A percentile compares a stretch with the other conserved stretches of the same genome.
Evolutionary conservation across 2,888 invertebrate species (phyloP).

Genomic region (Lasioglossum zephyrum): DNA sequence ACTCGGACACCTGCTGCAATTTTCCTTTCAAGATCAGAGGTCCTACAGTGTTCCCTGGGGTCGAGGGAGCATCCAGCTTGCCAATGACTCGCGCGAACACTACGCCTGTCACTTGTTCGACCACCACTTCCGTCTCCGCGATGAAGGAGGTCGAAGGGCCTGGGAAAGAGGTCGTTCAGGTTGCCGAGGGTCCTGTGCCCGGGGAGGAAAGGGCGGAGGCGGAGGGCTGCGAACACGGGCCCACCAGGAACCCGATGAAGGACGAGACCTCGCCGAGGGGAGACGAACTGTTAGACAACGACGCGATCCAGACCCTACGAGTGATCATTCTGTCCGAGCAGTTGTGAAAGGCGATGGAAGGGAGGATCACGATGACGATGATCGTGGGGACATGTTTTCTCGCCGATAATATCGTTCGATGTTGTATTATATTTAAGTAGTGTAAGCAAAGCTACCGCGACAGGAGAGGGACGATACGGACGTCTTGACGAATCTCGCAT

Average conservation of each 20-base stretch:
- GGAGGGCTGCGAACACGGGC: constrained; percentile 80
- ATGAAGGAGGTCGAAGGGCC: constrained; percentile 7
- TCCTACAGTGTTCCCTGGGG: background rate
- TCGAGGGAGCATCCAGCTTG: constrained; percentile 20
- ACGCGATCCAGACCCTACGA: constrained; percentile 81
- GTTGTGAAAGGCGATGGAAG: constrained; percentile 75
- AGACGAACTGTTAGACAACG: constrained; percentile 79
- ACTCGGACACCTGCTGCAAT: constrained; percentile 43
- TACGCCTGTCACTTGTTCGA: constrained; percentile 35
- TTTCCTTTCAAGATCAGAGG: constrained; percentile 32
- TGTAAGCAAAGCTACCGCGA: constrained; percentile 44
- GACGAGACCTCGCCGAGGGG: constrained; percentile 69
- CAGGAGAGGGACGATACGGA: constrained; percentile 37
- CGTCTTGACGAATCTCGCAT: constrained; percentile 42
- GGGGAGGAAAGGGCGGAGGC: constrained; percentile 81
- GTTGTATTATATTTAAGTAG: constrained; percentile 66
- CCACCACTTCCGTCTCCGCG: constrained; percentile 33
- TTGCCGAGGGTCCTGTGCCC: constrained; percentile 59
- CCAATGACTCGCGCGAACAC: constrained; percentile 21
- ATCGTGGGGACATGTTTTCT: constrained; percentile 11
- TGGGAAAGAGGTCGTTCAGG: background rate
- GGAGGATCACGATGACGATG: background rate
- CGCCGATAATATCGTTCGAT: constrained; percentile 57
- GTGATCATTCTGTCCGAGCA: constrained; percentile 83
- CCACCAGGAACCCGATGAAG: constrained; percentile 27